Percentiles rank a stretch among this genome's conserved stretches.
Conservation (phyloP, 2,888 invertebrate species). For the Pheosia gnoma region DNA sequence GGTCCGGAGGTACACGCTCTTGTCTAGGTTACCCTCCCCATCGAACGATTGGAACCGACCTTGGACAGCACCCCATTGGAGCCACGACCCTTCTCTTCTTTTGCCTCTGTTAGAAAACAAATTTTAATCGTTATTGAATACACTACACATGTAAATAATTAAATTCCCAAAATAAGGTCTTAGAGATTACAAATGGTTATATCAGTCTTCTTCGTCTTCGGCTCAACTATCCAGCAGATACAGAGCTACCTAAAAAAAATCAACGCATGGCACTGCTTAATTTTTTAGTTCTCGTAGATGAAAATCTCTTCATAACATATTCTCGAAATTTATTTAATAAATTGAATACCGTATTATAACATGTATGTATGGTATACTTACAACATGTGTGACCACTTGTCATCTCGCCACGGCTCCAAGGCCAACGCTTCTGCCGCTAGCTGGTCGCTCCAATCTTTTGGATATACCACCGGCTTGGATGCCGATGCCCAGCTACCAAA, state of each 20-base stretch:
- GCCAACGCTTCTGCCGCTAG: conserved; percentile 84
- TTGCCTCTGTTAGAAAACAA: conserved; percentile 55
- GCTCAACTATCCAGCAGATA: too few species aligned
- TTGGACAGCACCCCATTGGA: conserved; percentile 86
- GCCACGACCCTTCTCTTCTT: conserved; percentile 77
- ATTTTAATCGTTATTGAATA: neutral
- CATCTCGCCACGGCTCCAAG: conserved; percentile 83
- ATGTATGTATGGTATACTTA: conserved; percentile 48
- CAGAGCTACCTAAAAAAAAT: too few species aligned
- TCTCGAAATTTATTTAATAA: too few species aligned
- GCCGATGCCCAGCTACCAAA: conserved; percentile 83
- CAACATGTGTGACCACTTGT: conserved; percentile 83
- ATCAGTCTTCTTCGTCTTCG: too few species aligned
- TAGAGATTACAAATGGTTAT: too few species aligned
- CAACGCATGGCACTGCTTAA: too few species aligned
- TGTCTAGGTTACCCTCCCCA: conserved; percentile 56
- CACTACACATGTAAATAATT: neutral
- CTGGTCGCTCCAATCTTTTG: conserved; percentile 81
- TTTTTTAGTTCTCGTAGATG: too few species aligned
- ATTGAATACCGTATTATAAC: too few species aligned
- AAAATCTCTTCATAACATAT: too few species aligned
- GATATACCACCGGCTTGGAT: conserved; percentile 73
- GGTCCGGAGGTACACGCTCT: conserved; percentile 71
- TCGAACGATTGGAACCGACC: conserved; percentile 82
- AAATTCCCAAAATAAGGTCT: neutral